These are phyloP conservation scores for Phrynocephalus versicolor DNA, from an alignment of 2,113 vertebrate species.

Conservation along the genomic window DNA sequence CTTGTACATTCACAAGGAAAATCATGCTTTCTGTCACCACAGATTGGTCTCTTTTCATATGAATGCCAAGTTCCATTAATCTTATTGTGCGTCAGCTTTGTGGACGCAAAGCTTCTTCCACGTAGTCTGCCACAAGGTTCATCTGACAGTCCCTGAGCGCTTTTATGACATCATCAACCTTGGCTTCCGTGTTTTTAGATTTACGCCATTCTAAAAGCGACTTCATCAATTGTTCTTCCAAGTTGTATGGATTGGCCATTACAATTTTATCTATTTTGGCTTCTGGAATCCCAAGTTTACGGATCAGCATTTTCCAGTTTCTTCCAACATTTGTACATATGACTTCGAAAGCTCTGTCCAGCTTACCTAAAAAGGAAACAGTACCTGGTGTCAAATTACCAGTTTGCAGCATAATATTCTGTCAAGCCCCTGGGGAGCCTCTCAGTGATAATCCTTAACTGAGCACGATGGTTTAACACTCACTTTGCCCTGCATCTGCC, in stretches of 20 bases:
- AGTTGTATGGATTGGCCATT: slow-evolving; percentile 51
- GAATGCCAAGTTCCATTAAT: background rate
- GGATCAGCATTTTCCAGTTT: slow-evolving; percentile 78
- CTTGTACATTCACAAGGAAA: background rate
- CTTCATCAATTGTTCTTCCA: slow-evolving; percentile 75
- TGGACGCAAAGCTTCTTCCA: slow-evolving; percentile 57
- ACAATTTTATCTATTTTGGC: slow-evolving; percentile 74
- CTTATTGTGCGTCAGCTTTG: background rate
- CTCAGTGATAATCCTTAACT: no score
- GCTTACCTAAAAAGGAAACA: slow-evolving; percentile 69
- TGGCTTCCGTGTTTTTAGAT: slow-evolving; percentile 58
- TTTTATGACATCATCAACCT: slow-evolving; percentile 64
- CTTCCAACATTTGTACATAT: slow-evolving; percentile 73
- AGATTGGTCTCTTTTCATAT: background rate
- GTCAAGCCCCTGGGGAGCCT: background rate
- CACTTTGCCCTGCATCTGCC: background rate
- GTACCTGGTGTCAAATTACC: background rate
- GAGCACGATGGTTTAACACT: background rate
- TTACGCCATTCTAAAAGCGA: slow-evolving; percentile 80
- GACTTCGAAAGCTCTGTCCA: slow-evolving; percentile 68
- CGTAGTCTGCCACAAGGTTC: slow-evolving; percentile 82
- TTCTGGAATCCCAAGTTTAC: slow-evolving; percentile 76
- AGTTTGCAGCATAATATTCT: background rate
- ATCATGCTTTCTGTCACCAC: background rate
- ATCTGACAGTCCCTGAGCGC: slow-evolving; percentile 74